Percentiles rank a stretch among this genome's conserved stretches.
Evolutionary conservation across 2,888 invertebrate species (phyloP).

Genomic region (Leptinotarsa peninsularis): DNA sequence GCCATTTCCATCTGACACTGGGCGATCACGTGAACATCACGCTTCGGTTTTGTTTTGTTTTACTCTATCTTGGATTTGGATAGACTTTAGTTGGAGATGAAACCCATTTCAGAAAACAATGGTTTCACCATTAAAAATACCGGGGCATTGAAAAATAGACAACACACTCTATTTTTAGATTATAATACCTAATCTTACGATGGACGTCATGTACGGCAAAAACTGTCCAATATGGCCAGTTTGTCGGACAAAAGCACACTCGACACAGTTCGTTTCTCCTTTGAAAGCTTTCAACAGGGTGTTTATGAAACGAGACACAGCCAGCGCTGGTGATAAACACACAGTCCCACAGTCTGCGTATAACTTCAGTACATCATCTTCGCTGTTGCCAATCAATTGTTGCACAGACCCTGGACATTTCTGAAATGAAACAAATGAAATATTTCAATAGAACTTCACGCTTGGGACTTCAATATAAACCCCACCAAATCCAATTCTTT

Average conservation of each 20-base stretch:
- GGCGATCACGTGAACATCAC: too few relatives aligned
- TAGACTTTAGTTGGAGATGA: too few relatives aligned
- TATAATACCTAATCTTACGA: conserved; percentile 56
- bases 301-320: conserved; percentile 59
- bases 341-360: conserved; percentile 54
- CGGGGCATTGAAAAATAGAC: too few relatives aligned
- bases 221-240: conserved; percentile 60
- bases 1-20: too few relatives aligned
- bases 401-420: conserved; percentile 38
- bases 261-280: conserved; percentile 58
- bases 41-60: too few relatives aligned
- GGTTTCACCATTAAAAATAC: too few relatives aligned
- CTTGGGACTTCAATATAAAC: too few relatives aligned
- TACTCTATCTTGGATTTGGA: too few relatives aligned
- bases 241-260: conserved; percentile 63
- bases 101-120: too few relatives aligned
- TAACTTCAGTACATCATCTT: conserved; percentile 56
- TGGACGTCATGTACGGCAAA: conserved; percentile 62
- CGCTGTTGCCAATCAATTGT: conserved; percentile 54
- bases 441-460: too few relatives aligned
- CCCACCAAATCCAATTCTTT: conserved; percentile 11
- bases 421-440: conserved; percentile 20
- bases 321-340: conserved; percentile 57
- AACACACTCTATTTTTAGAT: too few relatives aligned
- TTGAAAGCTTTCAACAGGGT: conserved; percentile 57